Conservation (phyloP, 2,888 invertebrate species). For the Hybos culiciformis region DNA sequence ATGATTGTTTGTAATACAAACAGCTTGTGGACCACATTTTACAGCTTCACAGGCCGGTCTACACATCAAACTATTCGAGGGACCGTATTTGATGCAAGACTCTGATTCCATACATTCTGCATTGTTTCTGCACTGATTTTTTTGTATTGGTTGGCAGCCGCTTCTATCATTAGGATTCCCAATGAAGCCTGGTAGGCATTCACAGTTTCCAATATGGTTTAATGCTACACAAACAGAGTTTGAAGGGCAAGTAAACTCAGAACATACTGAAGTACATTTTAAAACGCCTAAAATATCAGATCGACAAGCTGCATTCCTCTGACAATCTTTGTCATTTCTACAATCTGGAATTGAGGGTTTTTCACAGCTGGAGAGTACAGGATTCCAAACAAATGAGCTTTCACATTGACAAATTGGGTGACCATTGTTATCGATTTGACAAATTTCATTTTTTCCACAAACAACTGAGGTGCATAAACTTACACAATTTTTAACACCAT, state of each 20-base stretch:
- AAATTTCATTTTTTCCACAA: slow-evolving; percentile 71
- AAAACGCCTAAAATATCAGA: slow-evolving; percentile 76
- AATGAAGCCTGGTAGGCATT: slow-evolving; percentile 67
- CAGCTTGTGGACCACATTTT: slow-evolving; percentile 71
- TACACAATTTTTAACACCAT: slow-evolving; percentile 53
- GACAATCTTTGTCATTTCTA: slow-evolving; percentile 53
- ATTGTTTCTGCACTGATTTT: slow-evolving; percentile 64
- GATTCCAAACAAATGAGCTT: slow-evolving; percentile 69
- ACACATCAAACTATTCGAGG: slow-evolving; percentile 49
- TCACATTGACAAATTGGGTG: slow-evolving; percentile 69
- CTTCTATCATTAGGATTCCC: slow-evolving; percentile 84
- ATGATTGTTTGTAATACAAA: slow-evolving; percentile 82
- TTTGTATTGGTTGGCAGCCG: slow-evolving; percentile 62
- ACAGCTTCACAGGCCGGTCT: slow-evolving; percentile 62
- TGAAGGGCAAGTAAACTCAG: slow-evolving; percentile 67
- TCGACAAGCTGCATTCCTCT: slow-evolving; percentile 54
- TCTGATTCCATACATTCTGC: slow-evolving; percentile 74
- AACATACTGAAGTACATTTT: slow-evolving; percentile 66
- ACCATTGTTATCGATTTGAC: slow-evolving; percentile 50
- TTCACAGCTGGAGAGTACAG: slow-evolving; percentile 65
- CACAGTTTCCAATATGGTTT: slow-evolving; percentile 63
- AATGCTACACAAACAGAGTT: slow-evolving; percentile 68
- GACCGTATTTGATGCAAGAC: slow-evolving; percentile 50
- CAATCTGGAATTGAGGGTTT: slow-evolving; percentile 81
- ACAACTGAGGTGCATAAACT: slow-evolving; percentile 68